phyloP scores from a whole-genome alignment of 2,797 vertebrate genomes.

The Pteropus rufus region DNA sequence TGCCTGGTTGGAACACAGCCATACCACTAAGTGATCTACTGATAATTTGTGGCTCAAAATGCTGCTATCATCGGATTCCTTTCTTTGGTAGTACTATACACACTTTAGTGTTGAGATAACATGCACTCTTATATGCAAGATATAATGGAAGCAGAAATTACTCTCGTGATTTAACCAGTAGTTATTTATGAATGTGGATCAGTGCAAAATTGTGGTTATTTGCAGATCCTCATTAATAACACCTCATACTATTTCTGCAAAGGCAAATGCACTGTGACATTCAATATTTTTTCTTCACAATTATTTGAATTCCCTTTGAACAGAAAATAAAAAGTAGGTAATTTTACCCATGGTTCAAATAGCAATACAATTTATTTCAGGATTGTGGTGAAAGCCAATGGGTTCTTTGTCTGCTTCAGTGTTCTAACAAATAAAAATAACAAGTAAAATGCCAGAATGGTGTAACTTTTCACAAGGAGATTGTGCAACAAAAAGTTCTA shows the following conservation, averaged over 20 bases:
- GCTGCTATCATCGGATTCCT: constrained; percentile 8
- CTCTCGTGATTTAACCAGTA: constrained; percentile 5
- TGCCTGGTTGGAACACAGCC: background rate
- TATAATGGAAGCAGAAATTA: constrained; percentile 15
- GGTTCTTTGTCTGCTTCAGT: background rate
- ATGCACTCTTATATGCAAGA: background rate
- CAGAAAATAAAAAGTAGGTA: constrained; percentile 23
- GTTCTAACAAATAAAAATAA: constrained; percentile 28
- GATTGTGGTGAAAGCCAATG: background rate
- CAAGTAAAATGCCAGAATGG: background rate
- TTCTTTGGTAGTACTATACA: background rate
- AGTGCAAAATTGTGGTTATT: constrained; percentile 35
- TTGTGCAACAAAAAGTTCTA: constrained; percentile 9
- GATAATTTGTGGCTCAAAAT: constrained; percentile 12
- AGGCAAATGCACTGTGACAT: constrained; percentile 60
- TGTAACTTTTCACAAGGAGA: background rate
- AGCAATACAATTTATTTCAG: constrained; percentile 29
- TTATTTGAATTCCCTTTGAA: constrained; percentile 47
- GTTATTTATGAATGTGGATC: constrained; percentile 51
- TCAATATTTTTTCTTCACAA: constrained; percentile 37
- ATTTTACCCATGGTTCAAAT: constrained; percentile 36
- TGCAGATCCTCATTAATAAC: constrained; percentile 62
- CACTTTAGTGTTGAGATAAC: constrained; percentile 27
- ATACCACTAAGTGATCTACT: background rate
- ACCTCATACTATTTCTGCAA: constrained; percentile 36